These are phyloP conservation scores for Charadrius vociferus DNA, from an alignment of 2,113 vertebrate species.

Conservation along the genomic window DNA sequence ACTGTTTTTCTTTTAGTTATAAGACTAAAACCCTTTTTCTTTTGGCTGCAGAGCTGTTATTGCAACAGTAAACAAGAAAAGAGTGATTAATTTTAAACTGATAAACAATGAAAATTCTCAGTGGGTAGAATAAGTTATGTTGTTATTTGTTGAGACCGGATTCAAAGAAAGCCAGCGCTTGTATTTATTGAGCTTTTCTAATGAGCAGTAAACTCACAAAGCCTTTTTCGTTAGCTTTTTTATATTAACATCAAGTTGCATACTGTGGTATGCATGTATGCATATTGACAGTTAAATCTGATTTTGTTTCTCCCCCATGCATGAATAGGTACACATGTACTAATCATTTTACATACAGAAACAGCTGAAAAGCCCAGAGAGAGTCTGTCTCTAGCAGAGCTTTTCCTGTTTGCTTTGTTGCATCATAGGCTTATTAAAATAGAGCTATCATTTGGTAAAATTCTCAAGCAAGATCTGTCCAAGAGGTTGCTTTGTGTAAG, in stretches of 20 bases:
- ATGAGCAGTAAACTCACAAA: conserved; percentile 17
- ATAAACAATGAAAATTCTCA: conserved; percentile 6
- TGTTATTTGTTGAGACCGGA: background rate
- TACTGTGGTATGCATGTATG: background rate
- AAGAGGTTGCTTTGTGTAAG: background rate
- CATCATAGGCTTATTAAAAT: background rate
- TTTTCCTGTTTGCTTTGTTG: background rate
- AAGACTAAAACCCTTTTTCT: background rate
- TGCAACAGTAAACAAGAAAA: conserved; percentile 31
- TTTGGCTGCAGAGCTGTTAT: background rate
- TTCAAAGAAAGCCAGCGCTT: background rate
- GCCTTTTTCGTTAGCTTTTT: background rate
- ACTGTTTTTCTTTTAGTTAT: background rate
- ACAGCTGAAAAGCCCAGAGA: background rate
- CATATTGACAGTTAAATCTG: background rate
- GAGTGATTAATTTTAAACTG: conserved; percentile 42
- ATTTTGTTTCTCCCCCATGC: background rate
- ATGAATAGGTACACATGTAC: background rate
- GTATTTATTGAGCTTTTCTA: conserved; percentile 12
- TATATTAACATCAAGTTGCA: background rate
- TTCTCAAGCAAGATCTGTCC: background rate
- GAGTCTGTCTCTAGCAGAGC: background rate
- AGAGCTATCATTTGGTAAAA: background rate
- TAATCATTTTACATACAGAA: background rate
- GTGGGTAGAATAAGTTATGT: background rate